phyloP scores from a whole-genome alignment of 1,140 invertebrate genomes.

The Apolygus lucorum region DNA sequence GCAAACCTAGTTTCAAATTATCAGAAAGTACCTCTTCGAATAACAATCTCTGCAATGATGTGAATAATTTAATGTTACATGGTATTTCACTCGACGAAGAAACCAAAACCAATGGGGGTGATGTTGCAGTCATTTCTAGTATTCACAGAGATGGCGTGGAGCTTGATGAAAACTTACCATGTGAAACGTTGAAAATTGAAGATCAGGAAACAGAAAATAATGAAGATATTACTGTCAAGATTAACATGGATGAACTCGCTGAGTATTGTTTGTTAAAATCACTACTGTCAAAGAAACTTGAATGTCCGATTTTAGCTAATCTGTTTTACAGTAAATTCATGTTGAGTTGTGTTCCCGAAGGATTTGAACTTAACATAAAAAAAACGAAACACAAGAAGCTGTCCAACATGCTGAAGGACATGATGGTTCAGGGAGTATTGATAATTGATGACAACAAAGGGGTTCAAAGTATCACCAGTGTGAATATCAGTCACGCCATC shows the following conservation, averaged over 20 bases:
- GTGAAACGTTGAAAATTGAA: neutral
- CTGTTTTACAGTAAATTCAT: conserved; percentile 2
- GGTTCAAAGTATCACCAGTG: neutral
- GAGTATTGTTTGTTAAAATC: neutral
- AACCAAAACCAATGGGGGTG: neutral
- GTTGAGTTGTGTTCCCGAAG: neutral
- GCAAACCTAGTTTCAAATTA: neutral
- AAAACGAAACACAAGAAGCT: conserved; percentile 8
- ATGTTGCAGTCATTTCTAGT: neutral
- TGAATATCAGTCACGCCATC: neutral
- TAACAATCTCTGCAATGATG: neutral
- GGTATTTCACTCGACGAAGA: neutral
- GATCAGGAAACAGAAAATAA: neutral
- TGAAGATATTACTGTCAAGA: no score
- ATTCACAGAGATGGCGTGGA: neutral
- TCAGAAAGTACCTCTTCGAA: neutral
- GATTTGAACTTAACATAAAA: neutral
- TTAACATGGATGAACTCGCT: neutral
- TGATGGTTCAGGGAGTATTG: neutral
- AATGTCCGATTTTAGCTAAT: neutral
- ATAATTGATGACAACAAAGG: neutral
- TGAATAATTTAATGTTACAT: neutral
- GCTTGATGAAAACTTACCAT: no score
- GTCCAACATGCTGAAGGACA: neutral
- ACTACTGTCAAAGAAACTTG: neutral